A percentile compares a stretch with the other conserved stretches of the same genome.
Conservation (phyloP, 2,888 invertebrate genomes). For the Pterostichus niger region DNA sequence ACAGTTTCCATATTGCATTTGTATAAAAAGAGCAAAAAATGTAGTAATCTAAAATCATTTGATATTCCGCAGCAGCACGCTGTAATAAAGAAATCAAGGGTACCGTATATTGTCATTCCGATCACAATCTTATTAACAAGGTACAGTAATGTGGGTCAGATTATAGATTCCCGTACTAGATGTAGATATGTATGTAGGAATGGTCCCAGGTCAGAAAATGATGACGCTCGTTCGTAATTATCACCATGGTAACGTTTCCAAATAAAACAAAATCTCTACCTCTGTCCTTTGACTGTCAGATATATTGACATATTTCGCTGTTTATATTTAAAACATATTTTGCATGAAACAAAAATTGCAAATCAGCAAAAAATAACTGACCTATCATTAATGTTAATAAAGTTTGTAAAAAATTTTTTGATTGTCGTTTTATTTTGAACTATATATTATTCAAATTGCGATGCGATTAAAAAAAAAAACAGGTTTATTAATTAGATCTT, state of each 20-base stretch:
- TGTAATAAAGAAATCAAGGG: not conserved
- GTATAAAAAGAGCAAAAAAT: not conserved
- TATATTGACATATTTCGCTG: slow-evolving; percentile 26
- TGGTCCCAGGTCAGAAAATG: slow-evolving; percentile 26
- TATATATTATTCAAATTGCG: too few relatives aligned
- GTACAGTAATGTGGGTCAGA: slow-evolving; percentile 9
- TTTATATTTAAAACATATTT: slow-evolving; percentile 28
- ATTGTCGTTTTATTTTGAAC: not conserved
- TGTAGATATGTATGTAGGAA: not conserved
- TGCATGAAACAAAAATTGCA: slow-evolving; percentile 7
- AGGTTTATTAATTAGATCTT: too few relatives aligned
- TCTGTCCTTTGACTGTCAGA: slow-evolving; percentile 8
- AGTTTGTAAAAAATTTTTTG: not conserved
- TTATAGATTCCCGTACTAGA: not conserved
- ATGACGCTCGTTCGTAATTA: slow-evolving; percentile 22
- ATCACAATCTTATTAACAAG: slow-evolving; percentile 8
- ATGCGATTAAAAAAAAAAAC: too few relatives aligned
- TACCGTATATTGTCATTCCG: slow-evolving; percentile 11
- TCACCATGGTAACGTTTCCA: slow-evolving; percentile 23
- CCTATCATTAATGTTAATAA: slow-evolving; percentile 40
- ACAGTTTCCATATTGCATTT: too few relatives aligned
- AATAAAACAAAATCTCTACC: slow-evolving; percentile 30
- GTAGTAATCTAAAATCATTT: not conserved
- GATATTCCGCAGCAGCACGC: not conserved
- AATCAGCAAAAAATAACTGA: slow-evolving; percentile 43